These are phyloP conservation scores for Chaetops frenatus DNA, from an alignment of 2,113 vertebrate genomes.

Conservation along the genomic window DNA sequence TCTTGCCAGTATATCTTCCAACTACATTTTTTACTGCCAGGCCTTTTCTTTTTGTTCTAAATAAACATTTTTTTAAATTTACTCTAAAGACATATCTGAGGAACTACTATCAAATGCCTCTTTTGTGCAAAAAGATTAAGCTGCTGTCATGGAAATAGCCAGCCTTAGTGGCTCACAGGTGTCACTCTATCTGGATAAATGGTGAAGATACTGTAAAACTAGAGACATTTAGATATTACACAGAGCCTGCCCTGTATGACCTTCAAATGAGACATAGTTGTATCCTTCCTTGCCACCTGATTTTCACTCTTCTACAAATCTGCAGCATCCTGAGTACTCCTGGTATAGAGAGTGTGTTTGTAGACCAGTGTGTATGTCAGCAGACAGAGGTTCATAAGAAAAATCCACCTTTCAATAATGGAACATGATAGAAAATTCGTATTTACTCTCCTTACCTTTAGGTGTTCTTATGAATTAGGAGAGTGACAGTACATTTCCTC, in stretches of 20 bases:
- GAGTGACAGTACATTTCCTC: background rate
- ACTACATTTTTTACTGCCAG: background rate
- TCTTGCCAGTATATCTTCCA: background rate
- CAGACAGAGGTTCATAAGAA: background rate
- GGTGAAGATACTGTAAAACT: background rate
- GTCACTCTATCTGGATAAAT: background rate
- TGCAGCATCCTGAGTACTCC: background rate
- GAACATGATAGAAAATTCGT: background rate
- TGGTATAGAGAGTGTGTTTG: background rate
- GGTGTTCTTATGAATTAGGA: background rate
- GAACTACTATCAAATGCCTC: background rate
- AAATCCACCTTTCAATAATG: background rate
- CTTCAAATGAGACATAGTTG: background rate
- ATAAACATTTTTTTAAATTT: background rate
- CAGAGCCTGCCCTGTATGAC: background rate
- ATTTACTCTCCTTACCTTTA: background rate
- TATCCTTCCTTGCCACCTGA: background rate
- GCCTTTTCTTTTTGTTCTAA: background rate
- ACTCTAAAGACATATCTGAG: background rate
- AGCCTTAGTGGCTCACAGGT: background rate
- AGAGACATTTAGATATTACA: background rate
- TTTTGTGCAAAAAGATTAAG: background rate
- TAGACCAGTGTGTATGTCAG: background rate
- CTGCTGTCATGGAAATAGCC: background rate
- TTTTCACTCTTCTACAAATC: background rate